phyloP scores from a whole-genome alignment of 2,888 invertebrate genomes.

The Tipula helvola region DNA sequence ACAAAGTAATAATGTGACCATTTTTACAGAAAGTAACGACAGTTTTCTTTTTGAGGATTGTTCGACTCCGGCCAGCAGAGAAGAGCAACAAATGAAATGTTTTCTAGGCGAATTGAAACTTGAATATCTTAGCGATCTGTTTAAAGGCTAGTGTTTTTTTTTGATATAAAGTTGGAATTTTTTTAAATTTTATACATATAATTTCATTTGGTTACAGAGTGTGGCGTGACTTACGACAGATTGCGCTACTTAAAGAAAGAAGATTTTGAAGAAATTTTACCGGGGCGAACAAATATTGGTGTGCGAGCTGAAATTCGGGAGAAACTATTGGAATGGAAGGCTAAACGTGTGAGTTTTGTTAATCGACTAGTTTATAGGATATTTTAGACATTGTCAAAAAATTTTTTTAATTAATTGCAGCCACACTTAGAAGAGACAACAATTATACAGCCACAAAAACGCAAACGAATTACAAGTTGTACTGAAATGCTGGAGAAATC shows the following conservation, averaged over 20 bases:
- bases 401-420: background rate
- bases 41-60: background rate
- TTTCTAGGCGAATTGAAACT: background rate
- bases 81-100: background rate
- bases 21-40: background rate
- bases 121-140: background rate
- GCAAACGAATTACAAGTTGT: background rate
- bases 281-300: background rate
- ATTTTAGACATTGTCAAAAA: background rate
- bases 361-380: too few relatives aligned
- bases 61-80: background rate
- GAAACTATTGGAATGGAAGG: background rate
- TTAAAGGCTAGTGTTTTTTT: background rate
- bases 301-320: background rate
- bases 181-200: background rate
- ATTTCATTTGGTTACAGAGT: background rate
- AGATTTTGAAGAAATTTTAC: background rate
- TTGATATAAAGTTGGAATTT: background rate
- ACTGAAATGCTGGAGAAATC: background rate
- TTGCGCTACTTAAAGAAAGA: background rate
- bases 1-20: background rate
- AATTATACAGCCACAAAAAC: background rate
- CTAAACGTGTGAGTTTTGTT: background rate
- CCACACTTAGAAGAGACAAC: background rate
- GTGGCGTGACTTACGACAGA: background rate